These are phyloP conservation scores for Peromyscus polionotus DNA, from an alignment of 2,113 vertebrate genomes.

Conservation along the genomic window DNA sequence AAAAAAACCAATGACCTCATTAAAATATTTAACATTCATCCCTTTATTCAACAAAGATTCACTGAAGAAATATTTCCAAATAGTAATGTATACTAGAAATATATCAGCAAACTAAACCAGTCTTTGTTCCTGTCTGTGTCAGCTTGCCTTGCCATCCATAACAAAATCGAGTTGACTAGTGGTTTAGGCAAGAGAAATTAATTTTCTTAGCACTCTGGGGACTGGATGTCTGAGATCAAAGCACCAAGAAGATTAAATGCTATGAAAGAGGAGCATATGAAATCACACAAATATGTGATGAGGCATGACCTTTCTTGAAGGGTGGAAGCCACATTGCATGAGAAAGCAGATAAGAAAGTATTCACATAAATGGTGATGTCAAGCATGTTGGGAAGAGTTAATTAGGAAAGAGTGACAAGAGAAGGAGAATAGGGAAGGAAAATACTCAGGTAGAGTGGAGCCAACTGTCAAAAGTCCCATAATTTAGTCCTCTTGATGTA, in stretches of 20 bases:
- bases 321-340: neutral
- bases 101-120: neutral
- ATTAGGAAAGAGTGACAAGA: neutral
- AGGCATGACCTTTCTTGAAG: neutral
- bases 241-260: neutral
- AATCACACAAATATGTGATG: neutral
- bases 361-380: neutral
- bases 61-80: neutral
- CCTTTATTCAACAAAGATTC: slow-evolving; percentile 27
- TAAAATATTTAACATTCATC: neutral
- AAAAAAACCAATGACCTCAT: neutral
- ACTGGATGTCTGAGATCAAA: neutral
- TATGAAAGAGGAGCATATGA: neutral
- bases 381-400: neutral
- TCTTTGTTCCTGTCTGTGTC: neutral
- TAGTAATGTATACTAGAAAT: neutral
- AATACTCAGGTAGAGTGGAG: neutral
- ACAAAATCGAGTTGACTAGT: neutral
- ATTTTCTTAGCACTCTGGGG: neutral
- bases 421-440: neutral
- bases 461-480: neutral
- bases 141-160: neutral
- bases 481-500: neutral
- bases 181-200: neutral
- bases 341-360: neutral